A percentile compares a stretch with the other conserved stretches of the same genome.
Conservation (phyloP, 2,888 invertebrate genomes). For the Germaria angustata region DNA sequence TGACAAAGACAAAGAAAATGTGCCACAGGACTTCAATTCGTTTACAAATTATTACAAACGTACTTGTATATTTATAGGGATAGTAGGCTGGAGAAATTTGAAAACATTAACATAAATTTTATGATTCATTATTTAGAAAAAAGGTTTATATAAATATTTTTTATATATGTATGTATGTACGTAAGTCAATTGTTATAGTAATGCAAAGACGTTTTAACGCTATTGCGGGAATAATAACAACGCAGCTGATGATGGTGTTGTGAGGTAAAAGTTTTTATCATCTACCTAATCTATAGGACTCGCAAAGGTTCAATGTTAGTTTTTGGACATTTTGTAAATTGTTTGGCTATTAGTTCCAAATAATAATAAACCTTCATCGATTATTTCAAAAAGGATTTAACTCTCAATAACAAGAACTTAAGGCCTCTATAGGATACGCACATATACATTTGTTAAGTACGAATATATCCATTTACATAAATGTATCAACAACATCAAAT, state of each 20-base stretch:
- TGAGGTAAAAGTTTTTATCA: background rate
- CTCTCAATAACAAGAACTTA: background rate
- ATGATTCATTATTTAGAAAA: conserved; percentile 14
- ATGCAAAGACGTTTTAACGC: background rate
- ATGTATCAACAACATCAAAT: too few relatives aligned
- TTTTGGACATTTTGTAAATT: too few relatives aligned
- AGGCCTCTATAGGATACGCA: too few relatives aligned
- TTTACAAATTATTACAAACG: conserved; percentile 28
- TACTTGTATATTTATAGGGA: background rate
- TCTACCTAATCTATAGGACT: background rate
- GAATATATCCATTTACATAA: too few relatives aligned
- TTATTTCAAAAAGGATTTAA: background rate
- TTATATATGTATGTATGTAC: too few relatives aligned
- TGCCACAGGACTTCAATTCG: conserved; percentile 14
- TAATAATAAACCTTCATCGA: background rate
- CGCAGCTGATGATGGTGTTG: background rate
- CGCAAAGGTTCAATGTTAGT: background rate
- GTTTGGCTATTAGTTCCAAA: too few relatives aligned
- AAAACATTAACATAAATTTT: conserved; percentile 9
- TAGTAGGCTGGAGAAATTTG: too few relatives aligned
- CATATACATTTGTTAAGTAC: too few relatives aligned
- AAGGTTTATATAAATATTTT: conserved; percentile 13
- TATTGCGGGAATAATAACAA: too few relatives aligned
- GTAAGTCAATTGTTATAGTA: too few relatives aligned
- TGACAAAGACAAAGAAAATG: background rate